Percentiles rank a stretch among this genome's conserved stretches.
phyloP scores from a whole-genome alignment of 2,113 vertebrate genomes.

The Pollimyrus isidori region DNA sequence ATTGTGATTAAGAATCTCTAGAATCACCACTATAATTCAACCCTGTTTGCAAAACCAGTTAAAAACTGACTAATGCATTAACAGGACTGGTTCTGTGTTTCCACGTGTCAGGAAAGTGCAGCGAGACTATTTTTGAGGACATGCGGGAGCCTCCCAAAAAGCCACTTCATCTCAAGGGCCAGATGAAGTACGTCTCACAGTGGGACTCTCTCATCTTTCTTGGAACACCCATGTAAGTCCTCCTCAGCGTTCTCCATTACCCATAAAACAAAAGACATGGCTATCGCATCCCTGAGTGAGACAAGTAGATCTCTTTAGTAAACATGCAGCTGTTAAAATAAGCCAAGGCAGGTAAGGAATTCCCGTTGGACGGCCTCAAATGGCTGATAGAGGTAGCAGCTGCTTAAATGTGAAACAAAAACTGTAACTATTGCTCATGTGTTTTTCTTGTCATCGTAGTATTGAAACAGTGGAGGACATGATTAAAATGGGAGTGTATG shows the following conservation, averaged over 20 bases:
- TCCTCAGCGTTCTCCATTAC: neutral
- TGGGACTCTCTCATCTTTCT: slow-evolving; percentile 68
- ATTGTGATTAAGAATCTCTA: neutral
- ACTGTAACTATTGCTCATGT: neutral
- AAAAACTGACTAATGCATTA: neutral
- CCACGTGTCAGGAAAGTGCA: slow-evolving; percentile 52
- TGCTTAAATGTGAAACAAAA: neutral
- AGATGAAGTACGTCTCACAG: slow-evolving; percentile 66
- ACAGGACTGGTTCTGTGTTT: neutral
- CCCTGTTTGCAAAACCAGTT: neutral
- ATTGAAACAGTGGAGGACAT: slow-evolving; percentile 66
- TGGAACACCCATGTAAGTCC: slow-evolving; percentile 61
- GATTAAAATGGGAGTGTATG: slow-evolving; percentile 67
- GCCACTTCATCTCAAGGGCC: slow-evolving; percentile 62
- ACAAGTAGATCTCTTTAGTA: neutral
- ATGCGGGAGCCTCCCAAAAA: slow-evolving; percentile 61
- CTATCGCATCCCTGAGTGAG: neutral
- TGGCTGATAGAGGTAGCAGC: neutral
- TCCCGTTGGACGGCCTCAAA: neutral
- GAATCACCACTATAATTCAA: neutral
- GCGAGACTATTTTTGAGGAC: slow-evolving; percentile 64
- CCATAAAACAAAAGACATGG: neutral
- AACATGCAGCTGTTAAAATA: neutral
- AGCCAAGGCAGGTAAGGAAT: neutral
- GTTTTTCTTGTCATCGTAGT: slow-evolving; percentile 31